These are phyloP conservation scores for Trachemys scripta DNA, from an alignment of 2,113 vertebrate genomes.

Conservation along the genomic window DNA sequence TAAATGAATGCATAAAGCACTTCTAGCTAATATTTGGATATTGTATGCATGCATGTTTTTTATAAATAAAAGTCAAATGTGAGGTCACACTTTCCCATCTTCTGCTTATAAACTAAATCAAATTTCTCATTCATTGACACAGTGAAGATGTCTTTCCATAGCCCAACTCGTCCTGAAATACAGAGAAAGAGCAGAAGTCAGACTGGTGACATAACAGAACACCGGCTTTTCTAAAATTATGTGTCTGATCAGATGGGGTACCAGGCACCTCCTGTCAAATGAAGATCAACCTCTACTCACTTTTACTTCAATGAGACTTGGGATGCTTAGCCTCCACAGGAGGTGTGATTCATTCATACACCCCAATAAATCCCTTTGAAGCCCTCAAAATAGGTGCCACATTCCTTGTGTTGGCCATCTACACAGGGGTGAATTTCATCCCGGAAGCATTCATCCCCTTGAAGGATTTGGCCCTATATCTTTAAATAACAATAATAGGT, in stretches of 20 bases:
- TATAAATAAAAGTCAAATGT: constrained; percentile 95
- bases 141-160: constrained; percentile 99
- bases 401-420: too few species aligned
- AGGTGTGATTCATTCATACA: not conserved
- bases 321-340: not conserved
- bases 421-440: too few species aligned
- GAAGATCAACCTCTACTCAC: not conserved
- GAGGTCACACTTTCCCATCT: constrained; percentile 97
- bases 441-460: too few species aligned
- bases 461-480: too few species aligned
- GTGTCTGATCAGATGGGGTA: not conserved
- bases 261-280: not conserved
- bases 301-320: not conserved
- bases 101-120: constrained; percentile 94
- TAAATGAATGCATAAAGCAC: constrained; percentile 79
- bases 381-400: not conserved
- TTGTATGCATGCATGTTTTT: constrained; percentile 76
- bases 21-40: constrained; percentile 72
- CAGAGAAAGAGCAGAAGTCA: constrained; percentile 46
- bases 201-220: not conserved
- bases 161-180: constrained; percentile 91
- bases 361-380: not conserved
- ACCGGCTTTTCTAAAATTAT: not conserved
- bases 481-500: not conserved
- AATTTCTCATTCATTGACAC: constrained; percentile 99